Evolutionary conservation across 2,797 vertebrate genomes (phyloP), one percentile per base, ranked within the genome.

Genomic region (Pseudochromis fuscus): DNA sequence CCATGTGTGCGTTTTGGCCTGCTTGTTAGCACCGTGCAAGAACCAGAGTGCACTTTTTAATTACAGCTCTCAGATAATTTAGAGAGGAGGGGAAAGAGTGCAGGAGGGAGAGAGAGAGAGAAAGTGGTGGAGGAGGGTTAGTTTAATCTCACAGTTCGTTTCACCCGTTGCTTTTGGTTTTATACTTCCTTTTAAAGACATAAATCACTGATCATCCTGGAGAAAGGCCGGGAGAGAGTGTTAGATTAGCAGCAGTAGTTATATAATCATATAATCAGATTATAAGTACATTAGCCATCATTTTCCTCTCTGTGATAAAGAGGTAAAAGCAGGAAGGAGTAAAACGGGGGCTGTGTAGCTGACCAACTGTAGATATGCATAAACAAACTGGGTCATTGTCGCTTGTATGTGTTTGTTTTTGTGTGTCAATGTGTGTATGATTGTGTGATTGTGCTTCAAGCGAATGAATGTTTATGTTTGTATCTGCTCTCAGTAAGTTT

Each of bases 81-180:
- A 88, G 86, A 71, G 82, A 81, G 79, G 69, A 71, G 65, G 78
- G 55, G 55, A 70, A 68, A 45, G 67, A 37, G 46, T 16, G 37
- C 23, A 33, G 27, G 31, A 31, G 56, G 67, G 66, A 31, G 66
- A 72, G 70, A 50, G 66, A 64, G 70, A 40, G 75, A 58, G 70
- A 50, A 77, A 72, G 79, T 78, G 7, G 67, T 70, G 80, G 73
- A 90, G 83, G 89, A 84, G 89, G 87, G 81, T 88, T 84, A 82
- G 85, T 91, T 91, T 91, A 93, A 93, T 93, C 92, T 91, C 90
- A 93, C 91, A 92, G 82, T 90, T 90, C 71, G 81, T 84, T 92
- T 91, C 91, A 90, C 88, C 64, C 86, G 42, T 79, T 91, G 84
- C 87, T 79, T 88, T 90, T 89, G 79, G 80, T 89, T 87, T 90